Evolutionary conservation across 92 coral and sea anemone species (phyloP), one percentile per base, ranked within the genome.

Genomic region (Heliopora coerulea): DNA sequence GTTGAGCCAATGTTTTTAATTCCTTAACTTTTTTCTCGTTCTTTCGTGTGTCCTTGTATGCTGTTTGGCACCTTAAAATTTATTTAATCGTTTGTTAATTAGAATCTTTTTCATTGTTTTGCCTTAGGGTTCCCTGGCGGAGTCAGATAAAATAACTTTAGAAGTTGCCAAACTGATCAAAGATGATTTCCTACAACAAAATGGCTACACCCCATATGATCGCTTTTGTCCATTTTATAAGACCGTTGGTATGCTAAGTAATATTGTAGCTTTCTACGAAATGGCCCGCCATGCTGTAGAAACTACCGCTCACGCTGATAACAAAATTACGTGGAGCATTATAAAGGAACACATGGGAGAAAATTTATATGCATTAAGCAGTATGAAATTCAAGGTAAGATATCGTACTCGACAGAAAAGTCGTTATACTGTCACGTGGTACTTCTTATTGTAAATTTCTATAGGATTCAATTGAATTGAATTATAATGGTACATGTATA

Each of bases 251-350:
- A 92, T 92, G 97, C 73, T 92, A 42, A 84, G 86, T 57, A 92
- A 92, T 75, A 92, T 92, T 54, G 84, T 89, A 32, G 86, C 89
- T 15, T 92, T 92, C 73, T 92, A 89, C 74, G 97, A 92, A 54
- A 84, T 80, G 96, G 91, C 97, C 32, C 91, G 96, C 31, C 97
- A 92, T 80, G 83, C 97, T 18, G 97, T 92, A 67, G 97, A 92
- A 70, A 64, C 92, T 2, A 92, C 97, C 17, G 97, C 97, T 0
- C 97, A 92, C 83, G 88, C 97, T 15, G 97, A 92, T 68, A 92
- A 92, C 88, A 92, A 92, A 82, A 84, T 92, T 79, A 92, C 97
- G 13, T 92, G 97, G 97, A 89, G 91, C 14, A 88, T 89, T 14
- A 87, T 92, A 75, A 92, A 92, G 62, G 97, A 92, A 56, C 89